Base-by-base conservation (phyloP, 2,888 invertebrate species). In the Drosophila nr. perissopoda region DNA sequence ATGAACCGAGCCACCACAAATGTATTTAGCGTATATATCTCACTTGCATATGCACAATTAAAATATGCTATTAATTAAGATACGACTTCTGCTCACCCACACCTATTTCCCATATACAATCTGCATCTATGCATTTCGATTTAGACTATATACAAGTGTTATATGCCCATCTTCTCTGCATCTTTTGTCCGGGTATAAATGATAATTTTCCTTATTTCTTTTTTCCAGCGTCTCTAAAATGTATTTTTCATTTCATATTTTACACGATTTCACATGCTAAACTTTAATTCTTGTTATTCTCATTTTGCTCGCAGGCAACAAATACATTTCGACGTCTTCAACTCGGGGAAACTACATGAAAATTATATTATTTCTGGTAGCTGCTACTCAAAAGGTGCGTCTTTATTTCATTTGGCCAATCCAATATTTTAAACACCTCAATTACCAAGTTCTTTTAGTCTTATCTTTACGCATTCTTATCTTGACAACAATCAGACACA, bases 1-100 rank as follows among this genome's bases (percentile, higher is more conserved):
- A 69, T 85, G 87, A 87, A 84, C 82, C 78, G 73, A 61, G 67
- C 63, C 66, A 49, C 57, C 58, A 74, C 59, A 67, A 77, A 80
- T 76, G 68, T 76, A 76, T 68, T 45, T 38, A 40, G 34, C 40
- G 31, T n/a, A 72, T 52, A 64, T 54, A 59, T 71, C 31, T 31
- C 53, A 56, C 31, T 51, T 42, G 56, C 57, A 33, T 68, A 29
- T 33, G 45, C 52, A 49, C 42, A 54, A 56, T 61, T 58, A 52
- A 62, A 68, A 48, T 16, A 8, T 16, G 27, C 13, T 31, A 21
- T 29, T 13, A 52, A 16, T 10, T 21, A 29, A 51, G 49, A 58
- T n/a, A 31, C 25, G 48, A 54, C 33, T 59, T 18, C 18, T 33
- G 29, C 31, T 31, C 36, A 38, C 49, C 38, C 56, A 2, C n/a